Evolutionary conservation across 1,140 invertebrate species (phyloP), one percentile per base, ranked within the genome.

Genomic region (Camponotus vicinus): DNA sequence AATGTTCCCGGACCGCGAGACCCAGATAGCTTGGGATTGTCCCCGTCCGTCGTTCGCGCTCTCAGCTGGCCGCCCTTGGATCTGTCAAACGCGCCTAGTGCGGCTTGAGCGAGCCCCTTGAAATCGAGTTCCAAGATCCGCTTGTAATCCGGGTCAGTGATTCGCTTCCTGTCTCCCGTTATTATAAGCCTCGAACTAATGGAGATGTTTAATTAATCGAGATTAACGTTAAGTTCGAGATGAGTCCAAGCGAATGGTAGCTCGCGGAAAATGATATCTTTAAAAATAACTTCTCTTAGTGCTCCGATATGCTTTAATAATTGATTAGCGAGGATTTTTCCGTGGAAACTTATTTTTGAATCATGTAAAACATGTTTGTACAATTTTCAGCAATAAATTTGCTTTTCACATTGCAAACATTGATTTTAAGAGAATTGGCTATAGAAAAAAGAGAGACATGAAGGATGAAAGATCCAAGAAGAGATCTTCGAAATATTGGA

Each of bases 61-160:
- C 73, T 86, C 57, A 79, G 63, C 63, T 86, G 75, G 13, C 49
- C 49, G 77, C 40, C 49, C 88, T 89, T 88, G 75, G 77, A 61
- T 73, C 45, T 70, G n/a, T 63, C 40, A 86, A 64, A 52, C 3
- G 18, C 40, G 6, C 42, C 3, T 27, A 32, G 34, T 18, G 21
- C 4, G 61, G 4, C 21, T 11, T 11, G n/a, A 69, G 9, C 66
- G 66, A 69, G 49, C 15, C 7, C 1, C 42, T 7, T 21, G 4
- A 66, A 40, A 0, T 40, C 34, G 7, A 37, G 42, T 42, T 42
- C 4, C n/a, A 21, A 45, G 6, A 7, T 45, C 21, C 66, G 21
- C 11, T 45, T 49, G 45, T 32, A 70, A 67, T 67, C n/a, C 11
- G 32, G 63, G 11, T 64, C 63, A 32, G 27, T 34, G 27, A 64